A percentile compares a stretch with the other conserved stretches of the same genome.
Conservation (phyloP, 1,140 invertebrate genomes). For the Melipona quadrifasciata region DNA sequence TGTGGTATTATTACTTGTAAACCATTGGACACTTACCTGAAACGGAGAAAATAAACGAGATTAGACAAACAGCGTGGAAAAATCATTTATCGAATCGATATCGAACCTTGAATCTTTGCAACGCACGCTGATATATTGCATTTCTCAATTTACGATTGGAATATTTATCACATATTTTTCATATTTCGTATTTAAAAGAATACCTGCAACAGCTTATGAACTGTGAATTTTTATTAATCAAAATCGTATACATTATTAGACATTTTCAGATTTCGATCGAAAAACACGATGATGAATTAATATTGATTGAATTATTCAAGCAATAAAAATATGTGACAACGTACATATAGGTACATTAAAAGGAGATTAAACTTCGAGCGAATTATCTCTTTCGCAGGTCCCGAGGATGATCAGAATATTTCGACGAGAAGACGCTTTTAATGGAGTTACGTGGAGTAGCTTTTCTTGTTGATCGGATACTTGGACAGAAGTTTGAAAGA, state of each 20-base stretch:
- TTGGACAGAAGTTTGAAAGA: not conserved
- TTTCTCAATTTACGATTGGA: no score
- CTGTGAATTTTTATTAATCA: no score
- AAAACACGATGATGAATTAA: no score
- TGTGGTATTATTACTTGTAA: not conserved
- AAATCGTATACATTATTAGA: no score
- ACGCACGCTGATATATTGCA: no score
- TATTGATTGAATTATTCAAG: not conserved
- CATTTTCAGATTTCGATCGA: no score
- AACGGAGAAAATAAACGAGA: slow-evolving; percentile 54
- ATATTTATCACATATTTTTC: no score
- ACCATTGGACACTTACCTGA: slow-evolving; percentile 57
- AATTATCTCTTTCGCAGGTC: not conserved
- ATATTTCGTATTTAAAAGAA: no score
- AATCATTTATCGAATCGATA: not conserved
- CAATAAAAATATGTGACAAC: not conserved
- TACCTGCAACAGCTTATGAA: no score
- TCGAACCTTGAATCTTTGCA: no score
- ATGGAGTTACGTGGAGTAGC: not conserved
- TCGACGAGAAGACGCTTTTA: not conserved
- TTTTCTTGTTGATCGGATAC: not conserved
- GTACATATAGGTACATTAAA: not conserved
- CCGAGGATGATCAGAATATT: not conserved
- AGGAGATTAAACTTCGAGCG: not conserved
- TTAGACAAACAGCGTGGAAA: slow-evolving; percentile 7